Conservation (phyloP, 1,140 invertebrate genomes). For the Drosophila lacteicornis region DNA sequence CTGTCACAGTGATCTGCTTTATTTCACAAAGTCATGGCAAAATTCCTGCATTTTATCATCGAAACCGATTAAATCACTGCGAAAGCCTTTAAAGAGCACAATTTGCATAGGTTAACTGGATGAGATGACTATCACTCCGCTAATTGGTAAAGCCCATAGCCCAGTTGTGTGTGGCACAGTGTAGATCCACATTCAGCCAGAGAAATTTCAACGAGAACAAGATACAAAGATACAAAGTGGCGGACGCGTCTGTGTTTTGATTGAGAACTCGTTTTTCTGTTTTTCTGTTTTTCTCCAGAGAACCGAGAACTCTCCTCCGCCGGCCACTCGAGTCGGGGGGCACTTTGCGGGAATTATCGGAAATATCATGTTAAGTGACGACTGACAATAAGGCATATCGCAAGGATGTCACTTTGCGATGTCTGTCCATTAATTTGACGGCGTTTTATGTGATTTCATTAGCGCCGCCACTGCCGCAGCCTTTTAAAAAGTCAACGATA, state of each 20-base stretch:
- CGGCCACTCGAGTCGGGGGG: constrained; percentile 12
- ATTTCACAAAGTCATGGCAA: constrained; percentile 27
- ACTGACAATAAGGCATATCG: constrained; percentile 67
- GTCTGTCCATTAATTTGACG: constrained; percentile 64
- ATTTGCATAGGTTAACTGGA: constrained; percentile 32
- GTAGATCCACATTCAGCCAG: constrained; percentile 53
- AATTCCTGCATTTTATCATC: constrained; percentile 26
- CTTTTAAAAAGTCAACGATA: constrained; percentile 24
- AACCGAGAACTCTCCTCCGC: constrained; percentile 1
- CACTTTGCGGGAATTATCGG: constrained; percentile 55
- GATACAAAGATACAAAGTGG: constrained; percentile 67
- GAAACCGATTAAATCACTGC: constrained; percentile 12
- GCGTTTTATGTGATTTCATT: constrained; percentile 75
- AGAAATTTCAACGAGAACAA: constrained; percentile 52
- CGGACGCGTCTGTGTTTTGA: constrained; percentile 58
- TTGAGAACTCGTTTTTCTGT: constrained; percentile 73
- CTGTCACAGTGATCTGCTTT: constrained; percentile 14
- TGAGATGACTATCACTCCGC: constrained; percentile 29
- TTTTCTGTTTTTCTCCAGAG: constrained; percentile 42
- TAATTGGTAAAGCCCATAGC: constrained; percentile 31
- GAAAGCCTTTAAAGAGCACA: constrained; percentile 22
- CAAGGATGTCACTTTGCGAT: constrained; percentile 70
- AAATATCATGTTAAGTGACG: constrained; percentile 45
- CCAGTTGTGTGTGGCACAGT: constrained; percentile 44
- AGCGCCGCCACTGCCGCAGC: constrained; percentile 44